Percentiles rank a stretch among this genome's conserved stretches.
phyloP scores from a whole-genome alignment of 2,888 invertebrate genomes.

The Psococerastis gibbosa region DNA sequence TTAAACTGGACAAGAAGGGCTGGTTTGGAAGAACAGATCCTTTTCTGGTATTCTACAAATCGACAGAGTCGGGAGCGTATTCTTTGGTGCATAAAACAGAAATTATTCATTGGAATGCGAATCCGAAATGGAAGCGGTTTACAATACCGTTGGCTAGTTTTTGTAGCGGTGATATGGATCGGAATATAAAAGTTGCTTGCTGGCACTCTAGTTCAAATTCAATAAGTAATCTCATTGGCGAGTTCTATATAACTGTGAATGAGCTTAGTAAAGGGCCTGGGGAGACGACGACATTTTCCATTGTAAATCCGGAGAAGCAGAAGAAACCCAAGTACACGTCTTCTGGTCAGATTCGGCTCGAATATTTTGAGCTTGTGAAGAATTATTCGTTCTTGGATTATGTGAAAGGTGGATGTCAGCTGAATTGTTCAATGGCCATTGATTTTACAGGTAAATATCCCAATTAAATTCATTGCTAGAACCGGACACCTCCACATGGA shows the following conservation, averaged over 20 bases:
- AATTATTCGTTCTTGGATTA: constrained; percentile 34
- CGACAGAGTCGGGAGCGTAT: constrained; percentile 26
- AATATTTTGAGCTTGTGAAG: constrained; percentile 18
- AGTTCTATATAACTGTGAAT: constrained; percentile 25
- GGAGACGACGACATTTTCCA: constrained; percentile 22
- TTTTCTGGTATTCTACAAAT: constrained; percentile 25
- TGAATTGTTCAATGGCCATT: constrained; percentile 29
- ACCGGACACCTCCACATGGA: too few species aligned
- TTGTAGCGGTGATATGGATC: constrained; percentile 31
- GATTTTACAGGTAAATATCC: constrained; percentile 29
- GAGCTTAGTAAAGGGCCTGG: constrained; percentile 24
- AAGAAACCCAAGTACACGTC: constrained; percentile 18
- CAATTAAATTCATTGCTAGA: too few species aligned
- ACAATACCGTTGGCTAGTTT: constrained; percentile 25
- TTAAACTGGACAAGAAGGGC: constrained; percentile 23
- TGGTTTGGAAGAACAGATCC: constrained; percentile 25
- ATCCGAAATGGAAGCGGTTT: constrained; percentile 33
- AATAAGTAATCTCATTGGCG: constrained; percentile 29
- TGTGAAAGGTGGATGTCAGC: constrained; percentile 31
- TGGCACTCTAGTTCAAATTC: constrained; percentile 32
- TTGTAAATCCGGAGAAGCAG: constrained; percentile 23
- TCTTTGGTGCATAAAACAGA: constrained; percentile 34
- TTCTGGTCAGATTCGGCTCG: constrained; percentile 20
- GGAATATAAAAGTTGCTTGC: constrained; percentile 30
- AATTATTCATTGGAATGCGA: constrained; percentile 27